Evolutionary conservation across 2,888 invertebrate species (phyloP).

Genomic region (Hirtodrosophila histrioides): DNA sequence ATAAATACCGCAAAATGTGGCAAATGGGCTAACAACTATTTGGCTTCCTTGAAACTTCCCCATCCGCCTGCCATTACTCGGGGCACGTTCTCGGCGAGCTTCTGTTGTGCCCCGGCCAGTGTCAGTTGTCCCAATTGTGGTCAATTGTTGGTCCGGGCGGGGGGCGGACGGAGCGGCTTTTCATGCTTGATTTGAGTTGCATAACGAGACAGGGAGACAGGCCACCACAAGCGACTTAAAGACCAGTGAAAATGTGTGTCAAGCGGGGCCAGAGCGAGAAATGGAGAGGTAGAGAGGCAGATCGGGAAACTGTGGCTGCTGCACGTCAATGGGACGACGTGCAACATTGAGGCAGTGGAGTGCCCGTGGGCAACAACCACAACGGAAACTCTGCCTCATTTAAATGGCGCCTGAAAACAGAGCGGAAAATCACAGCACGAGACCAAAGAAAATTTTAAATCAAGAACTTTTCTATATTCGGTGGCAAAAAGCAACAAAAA

Average conservation of each 20-base stretch:
- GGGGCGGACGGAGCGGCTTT: slow-evolving; percentile 40
- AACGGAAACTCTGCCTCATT: slow-evolving; percentile 58
- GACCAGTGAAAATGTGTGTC: slow-evolving; percentile 58
- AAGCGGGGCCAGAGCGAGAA: slow-evolving; percentile 17
- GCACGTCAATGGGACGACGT: slow-evolving; percentile 35
- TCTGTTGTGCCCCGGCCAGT: slow-evolving; percentile 32
- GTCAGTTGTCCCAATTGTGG: slow-evolving; percentile 72
- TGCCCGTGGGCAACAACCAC: slow-evolving; percentile 39
- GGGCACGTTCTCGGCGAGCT: slow-evolving; percentile 38
- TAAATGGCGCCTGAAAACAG: slow-evolving; percentile 49
- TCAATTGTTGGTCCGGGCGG: slow-evolving; percentile 57
- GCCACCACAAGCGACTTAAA: slow-evolving; percentile 22
- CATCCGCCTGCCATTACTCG: not conserved
- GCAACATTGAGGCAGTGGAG: slow-evolving; percentile 23
- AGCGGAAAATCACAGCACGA: slow-evolving; percentile 39
- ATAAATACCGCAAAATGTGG: slow-evolving; percentile 60
- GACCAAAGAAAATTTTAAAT: slow-evolving; percentile 29
- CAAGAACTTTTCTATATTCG: slow-evolving; percentile 6
- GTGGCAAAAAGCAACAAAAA: slow-evolving; percentile 11
- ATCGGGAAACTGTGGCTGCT: slow-evolving; percentile 3
- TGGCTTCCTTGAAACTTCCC: slow-evolving; percentile 63
- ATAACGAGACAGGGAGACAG: slow-evolving; percentile 44
- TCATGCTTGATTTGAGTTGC: slow-evolving; percentile 68
- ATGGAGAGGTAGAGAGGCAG: not conserved
- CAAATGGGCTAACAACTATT: slow-evolving; percentile 76